phyloP scores from a whole-genome alignment of 2,888 invertebrate species.

The Cremastinae sp. region DNA sequence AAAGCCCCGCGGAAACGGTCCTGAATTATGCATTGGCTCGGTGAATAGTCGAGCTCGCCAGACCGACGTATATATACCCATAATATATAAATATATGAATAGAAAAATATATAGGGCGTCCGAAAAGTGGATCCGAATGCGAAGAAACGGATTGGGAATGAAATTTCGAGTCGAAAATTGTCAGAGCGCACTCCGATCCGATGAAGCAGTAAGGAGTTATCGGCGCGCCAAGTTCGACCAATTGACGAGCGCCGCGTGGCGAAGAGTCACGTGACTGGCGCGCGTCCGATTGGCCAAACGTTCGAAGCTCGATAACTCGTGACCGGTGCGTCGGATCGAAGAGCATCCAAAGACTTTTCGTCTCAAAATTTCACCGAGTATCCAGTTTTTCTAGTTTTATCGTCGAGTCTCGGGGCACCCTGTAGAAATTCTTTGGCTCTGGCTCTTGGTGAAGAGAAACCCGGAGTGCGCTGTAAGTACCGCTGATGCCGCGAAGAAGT shows the following conservation, averaged over 20 bases:
- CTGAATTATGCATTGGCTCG: constrained; percentile 58
- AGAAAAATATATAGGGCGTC: not conserved
- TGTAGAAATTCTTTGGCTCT: not conserved
- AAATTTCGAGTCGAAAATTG: too few species aligned
- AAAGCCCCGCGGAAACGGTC: constrained; percentile 50
- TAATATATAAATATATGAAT: constrained; percentile 9
- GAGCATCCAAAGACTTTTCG: too few species aligned
- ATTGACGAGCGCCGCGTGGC: too few species aligned
- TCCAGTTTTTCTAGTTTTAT: too few species aligned
- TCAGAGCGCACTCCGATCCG: too few species aligned
- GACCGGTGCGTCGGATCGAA: too few species aligned
- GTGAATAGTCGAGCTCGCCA: constrained; percentile 53
- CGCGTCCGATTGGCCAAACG: not conserved
- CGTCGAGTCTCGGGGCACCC: too few species aligned
- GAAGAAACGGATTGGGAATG: too few species aligned
- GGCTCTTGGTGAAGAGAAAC: not conserved
- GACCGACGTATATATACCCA: constrained; percentile 30
- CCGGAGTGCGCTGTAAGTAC: constrained; percentile 34
- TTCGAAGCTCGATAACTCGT: constrained; percentile 19
- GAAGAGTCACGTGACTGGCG: too few species aligned
- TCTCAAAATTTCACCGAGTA: too few species aligned
- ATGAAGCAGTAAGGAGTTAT: too few species aligned
- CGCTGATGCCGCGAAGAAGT: constrained; percentile 39
- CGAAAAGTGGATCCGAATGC: not conserved
- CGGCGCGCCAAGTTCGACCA: too few species aligned